Conservation (phyloP, 2,113 vertebrate genomes). For the Butorides virescens region DNA sequence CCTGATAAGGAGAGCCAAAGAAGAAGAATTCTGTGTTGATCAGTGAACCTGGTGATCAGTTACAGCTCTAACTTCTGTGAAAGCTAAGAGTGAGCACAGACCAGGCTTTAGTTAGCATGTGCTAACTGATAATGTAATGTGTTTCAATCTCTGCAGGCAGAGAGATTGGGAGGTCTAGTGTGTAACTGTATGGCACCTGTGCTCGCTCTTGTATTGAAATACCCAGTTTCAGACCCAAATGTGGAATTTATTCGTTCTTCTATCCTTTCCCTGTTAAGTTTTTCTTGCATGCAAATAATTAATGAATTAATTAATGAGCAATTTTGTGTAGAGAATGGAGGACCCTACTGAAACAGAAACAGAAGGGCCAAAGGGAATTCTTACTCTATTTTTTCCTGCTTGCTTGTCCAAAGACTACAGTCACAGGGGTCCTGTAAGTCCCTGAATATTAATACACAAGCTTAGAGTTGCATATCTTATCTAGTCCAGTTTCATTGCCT, state of each 20-base stretch:
- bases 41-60: not conserved
- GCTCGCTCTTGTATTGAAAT: not conserved
- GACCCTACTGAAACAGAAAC: not conserved
- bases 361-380: not conserved
- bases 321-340: not conserved
- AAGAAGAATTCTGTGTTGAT: not conserved
- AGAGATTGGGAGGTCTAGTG: not conserved
- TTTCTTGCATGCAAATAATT: not conserved
- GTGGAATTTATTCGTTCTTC: not conserved
- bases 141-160: not conserved
- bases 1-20: not conserved
- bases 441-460: not conserved
- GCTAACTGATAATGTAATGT: not conserved
- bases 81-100: not conserved
- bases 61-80: not conserved
- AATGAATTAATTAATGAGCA: not conserved
- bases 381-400: not conserved
- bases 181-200: not conserved
- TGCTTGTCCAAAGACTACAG: not conserved
- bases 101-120: not conserved
- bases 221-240: not conserved
- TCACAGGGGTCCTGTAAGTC: not conserved
- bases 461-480: not conserved
- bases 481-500: not conserved
- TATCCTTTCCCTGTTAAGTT: not conserved